A percentile compares a stretch with the other conserved stretches of the same genome.
Conservation (phyloP, 2,888 invertebrate species). For the Drosophila lutescens region DNA sequence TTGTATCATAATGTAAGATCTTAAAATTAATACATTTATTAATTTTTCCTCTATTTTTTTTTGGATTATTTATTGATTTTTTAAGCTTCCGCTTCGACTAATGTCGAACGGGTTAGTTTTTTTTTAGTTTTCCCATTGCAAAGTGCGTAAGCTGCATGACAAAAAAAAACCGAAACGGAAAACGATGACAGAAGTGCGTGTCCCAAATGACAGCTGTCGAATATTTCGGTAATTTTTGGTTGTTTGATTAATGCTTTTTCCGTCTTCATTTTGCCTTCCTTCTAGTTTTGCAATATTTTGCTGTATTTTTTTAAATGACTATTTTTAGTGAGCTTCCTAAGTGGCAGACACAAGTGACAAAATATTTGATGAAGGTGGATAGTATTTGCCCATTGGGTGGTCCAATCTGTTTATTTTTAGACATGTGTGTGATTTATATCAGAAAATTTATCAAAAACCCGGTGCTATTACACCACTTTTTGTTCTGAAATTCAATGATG, state of each 20-base stretch:
- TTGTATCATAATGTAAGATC: too few relatives aligned
- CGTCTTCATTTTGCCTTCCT: constrained; percentile 7
- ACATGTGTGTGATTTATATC: constrained; percentile 14
- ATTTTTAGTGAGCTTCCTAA: constrained; percentile 18
- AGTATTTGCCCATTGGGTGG: constrained; percentile 7
- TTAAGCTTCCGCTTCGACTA: constrained; percentile 60
- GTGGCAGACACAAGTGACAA: constrained; percentile 36
- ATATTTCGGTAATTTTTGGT: constrained; percentile 53
- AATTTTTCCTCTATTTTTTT: too few relatives aligned
- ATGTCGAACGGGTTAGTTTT: constrained; percentile 46
- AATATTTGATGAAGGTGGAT: constrained; percentile 17
- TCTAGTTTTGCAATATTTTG: constrained; percentile 34
- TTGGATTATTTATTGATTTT: neutral
- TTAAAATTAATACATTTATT: too few relatives aligned
- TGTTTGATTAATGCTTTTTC: constrained; percentile 45
- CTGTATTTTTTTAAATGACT: constrained; percentile 7
- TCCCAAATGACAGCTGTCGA: constrained; percentile 73
- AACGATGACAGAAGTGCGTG: constrained; percentile 52
- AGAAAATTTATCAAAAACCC: neutral
- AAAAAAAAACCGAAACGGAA: constrained; percentile 8
- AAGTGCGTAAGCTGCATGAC: constrained; percentile 73
- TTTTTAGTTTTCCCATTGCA: constrained; percentile 55
- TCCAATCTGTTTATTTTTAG: constrained; percentile 14
- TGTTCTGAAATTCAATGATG: too few relatives aligned
- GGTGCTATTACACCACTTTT: neutral